Percentiles rank a stretch among this genome's conserved stretches.
These are phyloP conservation scores for Drosophila meridiana DNA, from an alignment of 2,888 invertebrate species.

Conservation along the genomic window DNA sequence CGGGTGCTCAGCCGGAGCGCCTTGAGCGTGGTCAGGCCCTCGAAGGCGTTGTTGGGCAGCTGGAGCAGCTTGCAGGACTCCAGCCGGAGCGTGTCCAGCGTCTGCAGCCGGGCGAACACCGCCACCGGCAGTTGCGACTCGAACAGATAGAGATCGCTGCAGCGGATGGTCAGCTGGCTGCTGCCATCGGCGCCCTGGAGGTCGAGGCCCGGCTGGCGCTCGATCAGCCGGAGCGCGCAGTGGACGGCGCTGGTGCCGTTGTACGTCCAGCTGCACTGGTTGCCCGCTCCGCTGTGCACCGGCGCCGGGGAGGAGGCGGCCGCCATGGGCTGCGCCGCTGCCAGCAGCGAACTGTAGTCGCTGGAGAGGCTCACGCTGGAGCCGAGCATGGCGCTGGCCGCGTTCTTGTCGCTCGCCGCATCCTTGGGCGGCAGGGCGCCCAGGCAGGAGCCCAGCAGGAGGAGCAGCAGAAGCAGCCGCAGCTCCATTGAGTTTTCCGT, in stretches of 20 bases:
- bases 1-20: constrained; percentile 90
- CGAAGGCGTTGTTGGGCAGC: constrained; percentile 90
- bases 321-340: constrained; percentile 33
- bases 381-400: constrained; percentile 69
- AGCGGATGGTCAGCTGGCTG: constrained; percentile 90
- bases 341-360: constrained; percentile 65
- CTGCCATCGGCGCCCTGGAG: constrained; percentile 89
- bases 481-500: constrained; percentile 38
- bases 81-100: constrained; percentile 90
- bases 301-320: constrained; percentile 53
- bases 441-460: constrained; percentile 24
- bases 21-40: constrained; percentile 90
- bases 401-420: constrained; percentile 24
- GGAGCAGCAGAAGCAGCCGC: constrained; percentile 27
- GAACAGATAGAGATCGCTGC: constrained; percentile 92
- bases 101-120: constrained; percentile 90
- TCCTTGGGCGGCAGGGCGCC: constrained; percentile 51
- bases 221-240: constrained; percentile 90
- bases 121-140: constrained; percentile 92
- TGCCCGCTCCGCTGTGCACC: constrained; percentile 65
- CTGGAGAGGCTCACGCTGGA: constrained; percentile 66
- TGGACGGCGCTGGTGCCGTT: constrained; percentile 86
- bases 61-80: constrained; percentile 92
- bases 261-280: constrained; percentile 86
- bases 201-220: constrained; percentile 88